These are phyloP conservation scores for Coilia nasus DNA, from an alignment of 2,797 vertebrate species.

Conservation along the genomic window DNA sequence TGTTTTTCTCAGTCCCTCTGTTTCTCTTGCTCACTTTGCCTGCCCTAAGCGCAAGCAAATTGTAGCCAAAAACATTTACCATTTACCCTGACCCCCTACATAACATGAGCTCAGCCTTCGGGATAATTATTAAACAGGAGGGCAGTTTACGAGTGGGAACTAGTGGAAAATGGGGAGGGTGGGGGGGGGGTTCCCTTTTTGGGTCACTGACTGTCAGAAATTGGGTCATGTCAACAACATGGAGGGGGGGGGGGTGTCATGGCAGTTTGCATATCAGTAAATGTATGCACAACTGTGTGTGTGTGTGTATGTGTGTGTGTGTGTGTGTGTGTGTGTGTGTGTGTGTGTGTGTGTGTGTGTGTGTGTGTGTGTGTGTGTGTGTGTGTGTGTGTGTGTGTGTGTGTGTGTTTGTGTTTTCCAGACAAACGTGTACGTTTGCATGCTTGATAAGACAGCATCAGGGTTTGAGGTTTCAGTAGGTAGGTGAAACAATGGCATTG, in stretches of 20 bases:
- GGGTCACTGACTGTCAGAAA: conserved; percentile 30
- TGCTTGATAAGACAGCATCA: neutral
- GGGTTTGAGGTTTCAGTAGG: neutral
- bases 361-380: too few species aligned
- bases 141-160: neutral
- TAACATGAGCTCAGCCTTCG: neutral
- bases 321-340: neutral
- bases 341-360: conserved; percentile 22
- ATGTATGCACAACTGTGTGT: neutral
- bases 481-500: neutral
- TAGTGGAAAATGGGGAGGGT: neutral
- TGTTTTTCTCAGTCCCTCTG: neutral
- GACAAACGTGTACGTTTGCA: neutral
- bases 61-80: neutral
- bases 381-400: too few species aligned
- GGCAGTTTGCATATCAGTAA: neutral
- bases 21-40: neutral
- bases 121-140: conserved; percentile 28
- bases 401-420: too few species aligned
- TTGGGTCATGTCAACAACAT: conserved; percentile 41
- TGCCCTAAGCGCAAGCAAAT: neutral
- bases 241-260: too few species aligned
- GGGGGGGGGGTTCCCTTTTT: conserved; percentile 8
- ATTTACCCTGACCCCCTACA: neutral
- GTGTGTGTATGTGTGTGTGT: conserved; percentile 17